Evolutionary conservation across 2,888 invertebrate genomes (phyloP).

Genomic region (Hartigia nigra): DNA sequence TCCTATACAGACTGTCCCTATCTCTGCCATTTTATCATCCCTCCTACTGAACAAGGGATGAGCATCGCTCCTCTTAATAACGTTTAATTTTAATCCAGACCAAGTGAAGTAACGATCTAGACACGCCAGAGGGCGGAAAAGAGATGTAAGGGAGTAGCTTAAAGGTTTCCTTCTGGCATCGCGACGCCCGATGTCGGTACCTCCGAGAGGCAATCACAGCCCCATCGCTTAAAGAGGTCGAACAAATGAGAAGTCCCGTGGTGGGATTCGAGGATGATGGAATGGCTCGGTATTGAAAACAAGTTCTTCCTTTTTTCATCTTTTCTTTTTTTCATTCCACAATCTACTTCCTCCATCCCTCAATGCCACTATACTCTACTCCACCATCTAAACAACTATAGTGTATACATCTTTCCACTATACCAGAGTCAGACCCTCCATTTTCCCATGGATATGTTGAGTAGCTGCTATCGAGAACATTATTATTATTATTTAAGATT

Average conservation of each 20-base stretch:
- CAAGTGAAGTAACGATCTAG: conserved; percentile 6
- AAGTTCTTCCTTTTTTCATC: neutral
- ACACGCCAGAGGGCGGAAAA: neutral
- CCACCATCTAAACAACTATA: neutral
- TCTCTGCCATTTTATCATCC: conserved; percentile 6
- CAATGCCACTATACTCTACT: neutral
- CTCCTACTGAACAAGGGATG: neutral
- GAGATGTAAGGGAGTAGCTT: conserved; percentile 11
- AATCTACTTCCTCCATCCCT: neutral
- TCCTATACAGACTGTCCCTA: neutral
- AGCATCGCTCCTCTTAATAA: neutral
- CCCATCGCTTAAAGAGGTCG: conserved; percentile 22
- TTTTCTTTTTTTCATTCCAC: neutral
- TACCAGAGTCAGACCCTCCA: neutral
- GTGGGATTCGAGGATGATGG: conserved; percentile 9
- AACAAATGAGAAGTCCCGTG: conserved; percentile 22
- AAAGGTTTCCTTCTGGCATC: conserved; percentile 20
- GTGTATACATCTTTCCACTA: neutral
- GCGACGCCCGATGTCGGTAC: conserved; percentile 10
- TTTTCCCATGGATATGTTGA: neutral
- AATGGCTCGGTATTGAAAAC: neutral
- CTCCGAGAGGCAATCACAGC: conserved; percentile 24
- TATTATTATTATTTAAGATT: conserved; percentile 55
- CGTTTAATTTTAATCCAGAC: conserved; percentile 15
- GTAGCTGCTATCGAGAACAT: neutral